A percentile compares a stretch with the other conserved stretches of the same genome.
These are phyloP conservation scores for Lophius piscatorius DNA, from an alignment of 2,113 vertebrate species.

Conservation along the genomic window DNA sequence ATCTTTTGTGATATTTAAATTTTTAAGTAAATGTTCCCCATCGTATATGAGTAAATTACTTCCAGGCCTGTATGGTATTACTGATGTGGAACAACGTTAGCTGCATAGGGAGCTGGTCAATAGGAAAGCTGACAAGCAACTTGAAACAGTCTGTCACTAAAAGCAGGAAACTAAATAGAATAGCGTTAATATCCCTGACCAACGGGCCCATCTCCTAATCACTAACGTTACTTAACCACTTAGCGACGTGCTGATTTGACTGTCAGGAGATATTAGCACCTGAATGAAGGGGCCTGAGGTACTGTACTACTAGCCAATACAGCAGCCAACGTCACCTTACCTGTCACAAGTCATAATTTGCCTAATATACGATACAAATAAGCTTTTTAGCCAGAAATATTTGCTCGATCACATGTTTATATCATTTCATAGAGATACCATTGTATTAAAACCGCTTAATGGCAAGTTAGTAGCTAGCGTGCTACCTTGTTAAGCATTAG, in stretches of 20 bases:
- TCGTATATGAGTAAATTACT: too few species aligned
- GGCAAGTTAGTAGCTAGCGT: constrained; percentile 24
- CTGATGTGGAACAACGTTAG: constrained; percentile 7
- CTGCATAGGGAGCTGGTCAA: neutral
- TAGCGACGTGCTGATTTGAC: constrained; percentile 35
- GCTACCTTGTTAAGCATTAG: constrained; percentile 42
- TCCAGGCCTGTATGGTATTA: neutral
- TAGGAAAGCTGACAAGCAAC: constrained; percentile 2
- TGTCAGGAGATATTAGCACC: constrained; percentile 15
- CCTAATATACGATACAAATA: neutral
- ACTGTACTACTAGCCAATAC: constrained; percentile 14
- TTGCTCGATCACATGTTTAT: too few species aligned
- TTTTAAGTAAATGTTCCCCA: neutral
- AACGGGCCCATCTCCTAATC: constrained; percentile 1
- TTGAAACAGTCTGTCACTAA: neutral
- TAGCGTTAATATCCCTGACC: neutral
- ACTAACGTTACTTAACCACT: neutral
- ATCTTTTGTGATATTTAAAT: neutral
- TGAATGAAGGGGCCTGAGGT: constrained; percentile 42
- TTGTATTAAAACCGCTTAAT: too few species aligned
- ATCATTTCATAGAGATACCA: too few species aligned
- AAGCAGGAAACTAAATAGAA: neutral
- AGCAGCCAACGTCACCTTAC: constrained; percentile 25
- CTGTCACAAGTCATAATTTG: constrained; percentile 5
- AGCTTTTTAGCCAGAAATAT: neutral